These are phyloP conservation scores for Nineta flava DNA, from an alignment of 2,888 invertebrate genomes.

Conservation along the genomic window DNA sequence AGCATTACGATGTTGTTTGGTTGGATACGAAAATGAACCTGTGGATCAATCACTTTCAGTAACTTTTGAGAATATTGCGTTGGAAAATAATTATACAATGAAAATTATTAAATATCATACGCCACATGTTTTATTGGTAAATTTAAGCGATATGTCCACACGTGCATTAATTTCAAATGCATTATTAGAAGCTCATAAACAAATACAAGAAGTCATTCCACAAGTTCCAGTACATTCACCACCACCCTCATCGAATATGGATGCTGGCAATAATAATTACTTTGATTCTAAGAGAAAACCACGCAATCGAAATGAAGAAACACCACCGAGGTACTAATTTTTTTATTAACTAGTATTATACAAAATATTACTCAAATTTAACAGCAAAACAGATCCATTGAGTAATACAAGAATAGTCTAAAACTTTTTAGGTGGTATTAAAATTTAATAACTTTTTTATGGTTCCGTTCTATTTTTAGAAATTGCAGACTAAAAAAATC, in stretches of 20 bases:
- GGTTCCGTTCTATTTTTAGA: no score
- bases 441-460: no score
- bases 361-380: no score
- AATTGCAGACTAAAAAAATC: no score
- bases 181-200: background rate
- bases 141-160: constrained; percentile 34
- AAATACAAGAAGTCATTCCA: background rate
- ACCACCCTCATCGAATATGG: background rate
- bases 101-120: constrained; percentile 36
- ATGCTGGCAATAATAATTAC: background rate
- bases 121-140: constrained; percentile 39
- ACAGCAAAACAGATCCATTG: no score
- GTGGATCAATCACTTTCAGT: constrained; percentile 38
- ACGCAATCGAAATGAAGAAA: background rate
- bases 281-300: no score
- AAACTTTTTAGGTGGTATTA: no score
- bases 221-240: background rate
- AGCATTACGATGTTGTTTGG: constrained; percentile 63
- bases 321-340: constrained; percentile 1
- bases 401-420: no score
- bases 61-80: constrained; percentile 50
- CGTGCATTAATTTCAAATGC: background rate
- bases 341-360: background rate
- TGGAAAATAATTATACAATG: constrained; percentile 45
- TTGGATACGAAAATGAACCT: constrained; percentile 39